A percentile compares a stretch with the other conserved stretches of the same genome.
Conservation (phyloP, 2,797 vertebrate species). For the Myotis myotis region DNA sequence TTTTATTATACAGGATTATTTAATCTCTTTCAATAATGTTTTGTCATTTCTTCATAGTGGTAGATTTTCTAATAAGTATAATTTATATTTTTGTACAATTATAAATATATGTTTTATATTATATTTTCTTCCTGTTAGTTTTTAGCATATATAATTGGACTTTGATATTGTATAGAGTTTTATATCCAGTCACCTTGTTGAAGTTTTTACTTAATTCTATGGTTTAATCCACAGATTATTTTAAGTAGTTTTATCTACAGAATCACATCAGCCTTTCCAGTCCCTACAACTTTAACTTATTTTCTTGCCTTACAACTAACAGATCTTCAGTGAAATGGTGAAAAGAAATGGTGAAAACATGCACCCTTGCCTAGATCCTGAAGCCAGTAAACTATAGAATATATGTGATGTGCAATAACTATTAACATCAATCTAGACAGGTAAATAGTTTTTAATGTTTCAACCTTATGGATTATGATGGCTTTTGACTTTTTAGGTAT, state of each 20-base stretch:
- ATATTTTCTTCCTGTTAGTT: background rate
- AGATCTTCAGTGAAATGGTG: background rate
- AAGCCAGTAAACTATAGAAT: background rate
- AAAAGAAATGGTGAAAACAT: background rate
- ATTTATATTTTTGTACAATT: background rate
- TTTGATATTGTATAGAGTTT: background rate
- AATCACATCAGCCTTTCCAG: background rate
- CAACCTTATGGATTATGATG: background rate
- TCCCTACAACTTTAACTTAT: background rate
- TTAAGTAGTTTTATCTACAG: background rate
- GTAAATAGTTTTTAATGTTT: background rate
- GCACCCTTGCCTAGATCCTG: background rate
- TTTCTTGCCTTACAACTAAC: background rate
- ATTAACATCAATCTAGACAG: background rate
- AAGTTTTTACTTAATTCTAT: background rate
- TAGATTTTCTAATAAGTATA: background rate
- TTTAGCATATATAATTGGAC: background rate
- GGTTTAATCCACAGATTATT: background rate
- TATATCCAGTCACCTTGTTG: background rate
- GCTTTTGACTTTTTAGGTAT: background rate
- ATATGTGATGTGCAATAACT: background rate
- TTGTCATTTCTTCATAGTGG: background rate
- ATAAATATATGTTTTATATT: background rate
- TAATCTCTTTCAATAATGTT: background rate
- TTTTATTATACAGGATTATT: background rate